Base-by-base conservation (phyloP, 2,888 invertebrate species). In the Harpalus rufipes region DNA sequence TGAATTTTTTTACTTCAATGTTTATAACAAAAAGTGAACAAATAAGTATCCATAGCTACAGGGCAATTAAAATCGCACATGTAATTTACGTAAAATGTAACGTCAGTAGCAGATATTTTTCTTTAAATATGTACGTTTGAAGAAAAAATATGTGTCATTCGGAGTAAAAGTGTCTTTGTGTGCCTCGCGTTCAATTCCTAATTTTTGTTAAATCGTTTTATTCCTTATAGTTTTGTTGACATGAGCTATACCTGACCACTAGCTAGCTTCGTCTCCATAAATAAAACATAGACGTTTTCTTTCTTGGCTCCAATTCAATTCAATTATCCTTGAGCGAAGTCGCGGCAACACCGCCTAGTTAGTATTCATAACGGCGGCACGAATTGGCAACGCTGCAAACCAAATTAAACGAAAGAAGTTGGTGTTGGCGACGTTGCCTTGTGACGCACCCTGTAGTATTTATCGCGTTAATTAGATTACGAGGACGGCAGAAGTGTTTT, bases 271-370 rank as follows among this genome's bases (percentile, higher is more conserved):
- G 61, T 16, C 63, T 56, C 63, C 58, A 82, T 82, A 82, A 82
- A 82, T 82, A 82, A 82, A 82, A 82, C 82, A 82, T 82, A 63
- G 82, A 74, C 59, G 41, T 68, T 82, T 82, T 59, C 74, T 81
- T 82, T 68, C 82, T 82, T 82, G 82, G 82, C 82, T 82, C 82
- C 72, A 72, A 82, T 82, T 82, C 82, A 82, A 82, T 82, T 82
- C 82, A 82, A 82, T 82, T 82, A 82, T 72, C 58, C 80, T 14
- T 39, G 56, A 32, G 80, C 80, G 18, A 39, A 59, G 72, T 68
- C 63, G 74, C 16, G 72, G 82, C 72, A 82, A 82, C 82, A 12
- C 58, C 56, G 82, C 51, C 58, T 82, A 82, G 82, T 82, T 82
- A 82, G 82, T 82, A 82, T 82, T 82, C 82, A 82, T 82, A 82